Evolutionary conservation across 2,113 vertebrate species (phyloP), one percentile per base, ranked within the genome.

Genomic region (Pterocles orientalis): DNA sequence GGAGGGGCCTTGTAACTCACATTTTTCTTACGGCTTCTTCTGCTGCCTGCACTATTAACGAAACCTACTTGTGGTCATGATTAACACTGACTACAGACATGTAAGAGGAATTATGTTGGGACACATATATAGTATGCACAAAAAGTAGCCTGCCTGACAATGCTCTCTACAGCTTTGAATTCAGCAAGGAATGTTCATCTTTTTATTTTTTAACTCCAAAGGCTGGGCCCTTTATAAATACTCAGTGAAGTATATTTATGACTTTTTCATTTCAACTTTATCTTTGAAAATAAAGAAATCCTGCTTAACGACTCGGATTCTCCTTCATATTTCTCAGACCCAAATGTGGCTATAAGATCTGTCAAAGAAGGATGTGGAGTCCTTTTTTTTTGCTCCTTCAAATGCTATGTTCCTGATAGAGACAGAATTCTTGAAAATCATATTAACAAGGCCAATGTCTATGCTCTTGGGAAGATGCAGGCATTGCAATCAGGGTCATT

Each of bases 381-480:
- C 7, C 5, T 4, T n/a, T 31, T 48, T 45, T 33, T 20, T 58
- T 3, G 4, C 33, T 51, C 25, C 65, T 92, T 62, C 26, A 77
- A 53, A 19, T 18, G 17, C 18, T 82, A 8, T 45, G 24, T 31
- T 94, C 21, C 73, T 41, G 15, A 85, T 19, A 62, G 5, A 77
- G 39, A 64, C 1, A 69, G 28, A 41, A 71, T 43, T 77, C 26
- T 73, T 53, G 41, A 83, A 94, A 94, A 96, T 31, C 17, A 20
- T 60, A 90, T 91, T 78, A 95, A 56, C 66, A 96, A 82, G 96
- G 65, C 33, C 57, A 60, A 16, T n/a, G 12, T 57, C 25, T 79
- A 21, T 36, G 39, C 34, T 62, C 57, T 88, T 78, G 47, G 65
- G 87, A 95, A 82, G 60, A 88, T 19, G 85, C 3, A 75, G 51